Evolutionary conservation across 2,113 vertebrate species (phyloP).

Genomic region (Chaetops frenatus): DNA sequence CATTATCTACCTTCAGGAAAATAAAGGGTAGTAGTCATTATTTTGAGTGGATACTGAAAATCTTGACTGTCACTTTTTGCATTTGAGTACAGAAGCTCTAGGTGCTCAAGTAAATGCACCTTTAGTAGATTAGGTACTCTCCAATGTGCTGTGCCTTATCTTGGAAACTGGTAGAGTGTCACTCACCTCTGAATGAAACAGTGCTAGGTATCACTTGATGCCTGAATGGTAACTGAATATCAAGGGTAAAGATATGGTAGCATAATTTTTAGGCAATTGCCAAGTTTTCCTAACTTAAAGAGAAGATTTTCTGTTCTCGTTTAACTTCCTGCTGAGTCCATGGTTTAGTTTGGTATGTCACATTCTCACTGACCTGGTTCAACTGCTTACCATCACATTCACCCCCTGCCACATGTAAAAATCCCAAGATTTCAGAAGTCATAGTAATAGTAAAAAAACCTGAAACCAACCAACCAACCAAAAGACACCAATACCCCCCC

Average conservation of each 20-base stretch:
- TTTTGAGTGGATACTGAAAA: background rate
- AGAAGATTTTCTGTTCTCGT: background rate
- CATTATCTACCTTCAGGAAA: background rate
- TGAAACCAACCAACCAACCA: background rate
- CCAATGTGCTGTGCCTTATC: background rate
- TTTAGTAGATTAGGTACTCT: background rate
- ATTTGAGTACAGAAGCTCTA: background rate
- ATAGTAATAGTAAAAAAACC: background rate
- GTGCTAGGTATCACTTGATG: background rate
- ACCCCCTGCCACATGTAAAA: background rate
- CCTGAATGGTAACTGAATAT: background rate
- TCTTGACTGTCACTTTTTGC: background rate
- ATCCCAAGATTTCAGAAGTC: background rate
- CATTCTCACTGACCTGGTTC: background rate
- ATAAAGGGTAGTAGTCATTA: background rate
- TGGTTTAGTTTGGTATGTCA: slow-evolving; percentile 20
- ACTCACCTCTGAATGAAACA: background rate
- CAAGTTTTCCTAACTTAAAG: background rate
- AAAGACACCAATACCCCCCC: fast-evolving
- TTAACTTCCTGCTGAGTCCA: background rate
- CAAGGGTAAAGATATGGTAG: background rate
- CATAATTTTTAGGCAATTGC: background rate
- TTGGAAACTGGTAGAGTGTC: background rate
- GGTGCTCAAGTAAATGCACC: background rate
- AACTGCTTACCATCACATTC: background rate